These are phyloP conservation scores for Chloroclystis v-ata DNA, from an alignment of 2,888 invertebrate genomes.

Conservation along the genomic window DNA sequence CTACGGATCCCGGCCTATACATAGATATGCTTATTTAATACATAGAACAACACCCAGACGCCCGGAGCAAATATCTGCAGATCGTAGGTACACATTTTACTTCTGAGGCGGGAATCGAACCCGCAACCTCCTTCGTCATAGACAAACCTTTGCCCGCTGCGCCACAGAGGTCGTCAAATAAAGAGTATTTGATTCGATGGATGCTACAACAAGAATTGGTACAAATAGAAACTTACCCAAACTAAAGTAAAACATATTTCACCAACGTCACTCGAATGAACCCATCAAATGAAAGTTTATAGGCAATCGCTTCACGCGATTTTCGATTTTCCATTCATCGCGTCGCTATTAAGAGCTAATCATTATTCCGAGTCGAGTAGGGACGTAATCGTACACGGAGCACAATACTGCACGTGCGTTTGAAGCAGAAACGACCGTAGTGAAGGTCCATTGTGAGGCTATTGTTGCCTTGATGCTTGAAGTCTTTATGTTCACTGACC, in stretches of 20 bases:
- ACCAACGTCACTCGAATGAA: constrained; percentile 11
- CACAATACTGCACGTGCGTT: constrained; percentile 19
- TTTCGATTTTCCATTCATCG: constrained; percentile 23
- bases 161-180: no score
- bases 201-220: no score
- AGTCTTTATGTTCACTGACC: not conserved
- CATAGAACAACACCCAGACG: no score
- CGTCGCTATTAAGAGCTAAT: constrained; percentile 17
- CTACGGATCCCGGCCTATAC: no score
- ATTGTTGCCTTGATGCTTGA: not conserved
- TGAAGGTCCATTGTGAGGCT: not conserved
- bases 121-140: no score
- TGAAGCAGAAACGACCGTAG: constrained; percentile 7
- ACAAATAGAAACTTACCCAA: not conserved
- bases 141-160: no score
- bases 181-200: no score
- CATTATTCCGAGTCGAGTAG: constrained; percentile 21
- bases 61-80: no score
- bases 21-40: no score
- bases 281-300: constrained; percentile 20
- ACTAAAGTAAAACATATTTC: not conserved
- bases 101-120: no score
- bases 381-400: constrained; percentile 17
- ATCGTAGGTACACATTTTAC: no score
- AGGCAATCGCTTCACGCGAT: constrained; percentile 16